These are phyloP conservation scores for Crocodylus rhombifer DNA, from an alignment of 2,797 vertebrate genomes.

Conservation along the genomic window DNA sequence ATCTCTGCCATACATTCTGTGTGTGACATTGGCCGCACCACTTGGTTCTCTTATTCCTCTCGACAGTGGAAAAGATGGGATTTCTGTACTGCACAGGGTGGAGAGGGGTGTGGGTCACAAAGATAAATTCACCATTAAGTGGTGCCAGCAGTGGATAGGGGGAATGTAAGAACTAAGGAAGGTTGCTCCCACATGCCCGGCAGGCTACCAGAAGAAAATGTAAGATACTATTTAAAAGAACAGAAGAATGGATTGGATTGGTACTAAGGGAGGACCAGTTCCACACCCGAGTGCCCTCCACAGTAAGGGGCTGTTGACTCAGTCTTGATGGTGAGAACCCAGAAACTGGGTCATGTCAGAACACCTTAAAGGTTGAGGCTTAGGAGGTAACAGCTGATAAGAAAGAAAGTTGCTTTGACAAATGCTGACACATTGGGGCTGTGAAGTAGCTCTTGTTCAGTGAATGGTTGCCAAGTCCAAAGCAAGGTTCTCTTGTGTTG, in stretches of 20 bases:
- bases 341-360: neutral
- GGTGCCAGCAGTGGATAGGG: neutral
- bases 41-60: neutral
- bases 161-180: neutral
- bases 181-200: neutral
- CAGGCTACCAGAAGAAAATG: neutral
- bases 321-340: neutral
- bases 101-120: neutral
- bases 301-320: neutral
- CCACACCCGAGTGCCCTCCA: neutral
- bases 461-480: too few relatives aligned
- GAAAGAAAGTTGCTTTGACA: too few relatives aligned
- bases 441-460: too few relatives aligned
- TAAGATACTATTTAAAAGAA: neutral
- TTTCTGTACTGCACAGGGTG: neutral
- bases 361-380: neutral
- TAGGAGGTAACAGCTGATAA: neutral
- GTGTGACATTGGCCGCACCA: neutral
- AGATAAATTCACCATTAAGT: neutral
- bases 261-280: neutral
- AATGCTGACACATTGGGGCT: too few relatives aligned
- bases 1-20: too few relatives aligned
- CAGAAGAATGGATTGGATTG: neutral
- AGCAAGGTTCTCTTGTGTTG: too few relatives aligned
- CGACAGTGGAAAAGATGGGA: neutral